Percentiles rank a stretch among this genome's conserved stretches.
phyloP scores from a whole-genome alignment of 2,113 vertebrate species.

The Sphaerodactylus townsendi region DNA sequence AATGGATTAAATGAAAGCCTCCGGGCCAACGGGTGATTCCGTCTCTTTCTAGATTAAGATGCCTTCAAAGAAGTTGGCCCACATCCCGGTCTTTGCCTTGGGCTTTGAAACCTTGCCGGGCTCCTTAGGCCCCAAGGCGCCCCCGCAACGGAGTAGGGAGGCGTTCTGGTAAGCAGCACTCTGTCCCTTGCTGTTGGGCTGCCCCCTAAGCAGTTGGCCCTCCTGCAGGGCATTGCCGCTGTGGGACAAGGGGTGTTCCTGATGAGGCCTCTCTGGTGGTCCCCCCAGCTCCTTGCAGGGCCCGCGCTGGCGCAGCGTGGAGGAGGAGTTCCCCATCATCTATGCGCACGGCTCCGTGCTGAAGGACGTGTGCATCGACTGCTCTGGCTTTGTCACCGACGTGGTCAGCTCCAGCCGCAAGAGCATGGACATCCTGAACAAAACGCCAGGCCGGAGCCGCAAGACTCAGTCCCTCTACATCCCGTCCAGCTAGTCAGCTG shows the following conservation, averaged over 20 bases:
- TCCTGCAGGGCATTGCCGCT: neutral
- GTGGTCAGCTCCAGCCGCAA: conserved; percentile 91
- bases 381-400: conserved; percentile 87
- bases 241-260: too few relatives aligned
- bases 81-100: conserved; percentile 92
- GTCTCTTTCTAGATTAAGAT: conserved; percentile 87
- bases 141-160: conserved; percentile 75
- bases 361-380: conserved; percentile 88
- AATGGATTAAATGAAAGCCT: too few relatives aligned
- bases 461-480: conserved; percentile 73
- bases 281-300: conserved; percentile 81
- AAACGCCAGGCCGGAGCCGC: conserved; percentile 72
- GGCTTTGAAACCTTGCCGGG: conserved; percentile 84
- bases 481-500: conserved; percentile 50
- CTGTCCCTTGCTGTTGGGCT: neutral
- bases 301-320: conserved; percentile 81
- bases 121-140: conserved; percentile 59
- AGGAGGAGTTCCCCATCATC: conserved; percentile 94
- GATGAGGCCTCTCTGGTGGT: neutral
- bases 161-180: conserved; percentile 85
- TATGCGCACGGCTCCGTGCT: conserved; percentile 89
- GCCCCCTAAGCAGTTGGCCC: neutral
- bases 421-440: conserved; percentile 89
- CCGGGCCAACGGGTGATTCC: accelerated
- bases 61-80: conserved; percentile 93